Evolutionary conservation across 2,888 invertebrate species (phyloP).

Genomic region (Cryptocephalus moraei): DNA sequence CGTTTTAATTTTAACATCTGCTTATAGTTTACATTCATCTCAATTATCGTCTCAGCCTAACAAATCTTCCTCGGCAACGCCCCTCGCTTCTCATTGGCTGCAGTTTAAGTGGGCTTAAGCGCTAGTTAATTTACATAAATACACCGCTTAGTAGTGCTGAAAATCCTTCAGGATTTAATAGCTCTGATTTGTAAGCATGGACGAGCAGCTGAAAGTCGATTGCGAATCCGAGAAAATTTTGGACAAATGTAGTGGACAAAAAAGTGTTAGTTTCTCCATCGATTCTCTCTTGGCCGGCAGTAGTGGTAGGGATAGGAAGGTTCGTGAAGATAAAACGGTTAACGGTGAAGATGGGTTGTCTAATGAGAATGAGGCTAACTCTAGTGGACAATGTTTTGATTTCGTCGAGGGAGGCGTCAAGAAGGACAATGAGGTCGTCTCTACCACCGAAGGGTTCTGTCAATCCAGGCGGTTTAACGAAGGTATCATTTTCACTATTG

Average conservation of each 20-base stretch:
- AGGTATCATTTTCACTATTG: too few relatives aligned
- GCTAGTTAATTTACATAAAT: slow-evolving; percentile 7
- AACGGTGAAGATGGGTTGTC: not conserved
- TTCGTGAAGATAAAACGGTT: not conserved
- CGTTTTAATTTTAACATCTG: slow-evolving; percentile 16
- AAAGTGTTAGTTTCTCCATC: slow-evolving; percentile 27
- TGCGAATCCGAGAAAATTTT: slow-evolving; percentile 3
- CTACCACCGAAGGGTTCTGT: slow-evolving; percentile 9
- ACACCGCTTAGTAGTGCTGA: slow-evolving; percentile 8
- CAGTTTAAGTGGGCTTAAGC: slow-evolving; percentile 10
- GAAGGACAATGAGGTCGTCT: slow-evolving; percentile 7
- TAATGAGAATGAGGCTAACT: not conserved
- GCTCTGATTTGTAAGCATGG: slow-evolving; percentile 3
- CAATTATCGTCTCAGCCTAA: slow-evolving; percentile 18
- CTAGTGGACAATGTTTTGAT: not conserved
- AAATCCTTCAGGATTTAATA: slow-evolving; percentile 6
- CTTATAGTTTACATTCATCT: slow-evolving; percentile 18
- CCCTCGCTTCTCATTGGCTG: slow-evolving; percentile 13
- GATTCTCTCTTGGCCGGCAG: slow-evolving; percentile 22
- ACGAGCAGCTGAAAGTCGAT: slow-evolving; percentile 3
- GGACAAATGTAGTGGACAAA: slow-evolving; percentile 12
- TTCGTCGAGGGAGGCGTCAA: not conserved
- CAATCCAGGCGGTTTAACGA: too few relatives aligned
- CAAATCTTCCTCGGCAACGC: slow-evolving; percentile 15
- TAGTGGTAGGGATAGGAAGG: not conserved